Base-by-base conservation (phyloP, 2,888 invertebrate species). In the Matsumyia berberina region DNA sequence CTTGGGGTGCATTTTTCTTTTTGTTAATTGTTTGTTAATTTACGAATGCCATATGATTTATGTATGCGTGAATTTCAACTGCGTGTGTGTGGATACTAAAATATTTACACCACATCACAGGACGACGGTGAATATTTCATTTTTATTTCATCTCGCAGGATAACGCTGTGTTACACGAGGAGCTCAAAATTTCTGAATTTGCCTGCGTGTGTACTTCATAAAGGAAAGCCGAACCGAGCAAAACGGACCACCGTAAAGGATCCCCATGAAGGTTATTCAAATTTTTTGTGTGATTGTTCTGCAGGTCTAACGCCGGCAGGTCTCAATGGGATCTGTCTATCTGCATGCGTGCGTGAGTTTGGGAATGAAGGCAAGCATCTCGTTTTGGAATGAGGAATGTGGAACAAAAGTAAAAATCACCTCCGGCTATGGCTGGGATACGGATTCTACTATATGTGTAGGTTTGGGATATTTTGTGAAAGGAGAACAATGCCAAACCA, bases 31-130 rank as follows among this genome's bases (percentile, higher is more conserved):
- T 49, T 39, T 39, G 35, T 46, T 46, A 49, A 57, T 66, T 29
- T 66, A 31, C 35, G 37, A 39, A 66, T 46, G 11, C n/a, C n/a
- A n/a, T n/a, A n/a, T 64, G 70, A 70, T 78, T 70, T 62, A 62
- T 62, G 42, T 33, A 12, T 33, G 2, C 9, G 24, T 24, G 24
- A 24, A 24, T 24, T 1, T 24, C 49, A n/a, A 7, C 12, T n/a
- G 29, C 11, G 7, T 15, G 31, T 7, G 19, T 42, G 15, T 5
- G 4, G 24, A 15, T 42, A 6, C 24, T 69, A 15, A 70, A 78
- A 78, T 70, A 78, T 78, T 78, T 46, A 70, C 55, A 19, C 19
- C 46, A 62, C 37, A 62, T 62, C 58, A 53, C 12, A 62, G 60
- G 35, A 44, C 24, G n/a, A n/a, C n/a, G n/a, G n/a, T n/a, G n/a